Conservation (phyloP, 1,140 invertebrate species). For the Bombus ignitus region DNA sequence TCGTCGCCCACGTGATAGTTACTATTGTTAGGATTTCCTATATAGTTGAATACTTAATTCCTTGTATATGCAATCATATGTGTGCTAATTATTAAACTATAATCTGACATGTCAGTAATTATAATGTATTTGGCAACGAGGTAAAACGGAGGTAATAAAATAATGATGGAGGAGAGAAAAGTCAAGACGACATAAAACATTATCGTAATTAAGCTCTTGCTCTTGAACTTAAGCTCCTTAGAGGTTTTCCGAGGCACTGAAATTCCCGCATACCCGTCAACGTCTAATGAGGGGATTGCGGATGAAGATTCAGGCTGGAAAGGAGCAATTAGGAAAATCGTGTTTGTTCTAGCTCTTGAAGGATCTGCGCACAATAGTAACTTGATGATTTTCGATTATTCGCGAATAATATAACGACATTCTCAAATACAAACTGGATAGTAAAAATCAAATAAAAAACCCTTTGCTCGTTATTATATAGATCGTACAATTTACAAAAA, state of each 20-base stretch:
- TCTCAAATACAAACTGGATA: background rate
- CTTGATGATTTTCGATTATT: background rate
- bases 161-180: background rate
- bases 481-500: no score
- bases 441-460: no score
- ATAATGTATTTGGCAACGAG: background rate
- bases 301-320: conserved; percentile 68
- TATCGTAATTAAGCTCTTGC: conserved; percentile 72
- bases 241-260: conserved; percentile 74
- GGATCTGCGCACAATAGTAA: background rate
- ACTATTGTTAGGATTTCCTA: no score
- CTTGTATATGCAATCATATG: no score
- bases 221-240: conserved; percentile 69
- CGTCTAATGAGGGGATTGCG: conserved; percentile 74
- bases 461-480: no score
- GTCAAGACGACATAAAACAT: conserved; percentile 50
- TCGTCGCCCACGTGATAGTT: no score
- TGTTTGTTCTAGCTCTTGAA: conserved; percentile 32
- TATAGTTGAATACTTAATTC: no score
- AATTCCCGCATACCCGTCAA: conserved; percentile 75
- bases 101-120: background rate
- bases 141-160: conserved; percentile 1
- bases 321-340: conserved; percentile 65
- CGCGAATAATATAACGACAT: background rate
- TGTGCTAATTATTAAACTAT: no score